These are phyloP conservation scores for Sylvia atricapilla DNA, from an alignment of 2,113 vertebrate genomes.

Conservation along the genomic window DNA sequence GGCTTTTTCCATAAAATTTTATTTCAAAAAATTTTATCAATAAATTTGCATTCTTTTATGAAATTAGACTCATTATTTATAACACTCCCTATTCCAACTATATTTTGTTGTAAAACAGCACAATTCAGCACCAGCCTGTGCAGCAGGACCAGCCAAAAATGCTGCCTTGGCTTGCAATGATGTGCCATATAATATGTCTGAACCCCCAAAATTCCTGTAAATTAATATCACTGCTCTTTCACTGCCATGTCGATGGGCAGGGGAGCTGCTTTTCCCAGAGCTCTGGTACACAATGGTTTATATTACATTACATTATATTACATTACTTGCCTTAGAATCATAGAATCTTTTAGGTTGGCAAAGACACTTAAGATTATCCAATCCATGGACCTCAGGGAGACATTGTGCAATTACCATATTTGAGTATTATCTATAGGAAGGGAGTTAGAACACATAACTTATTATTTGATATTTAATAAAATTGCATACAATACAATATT, in stretches of 20 bases:
- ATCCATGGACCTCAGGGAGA: not conserved
- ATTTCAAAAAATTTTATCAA: no score
- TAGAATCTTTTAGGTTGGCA: not conserved
- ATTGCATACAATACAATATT: not conserved
- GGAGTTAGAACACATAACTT: not conserved
- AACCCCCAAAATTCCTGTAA: not conserved
- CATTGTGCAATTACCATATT: not conserved
- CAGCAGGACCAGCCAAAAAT: not conserved
- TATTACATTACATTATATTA: not conserved
- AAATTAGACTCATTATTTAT: no score
- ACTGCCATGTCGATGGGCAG: rapidly evolving
- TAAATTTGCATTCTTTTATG: no score
- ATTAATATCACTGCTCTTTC: not conserved
- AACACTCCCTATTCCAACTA: not conserved
- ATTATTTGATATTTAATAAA: not conserved
- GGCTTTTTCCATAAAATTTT: no score
- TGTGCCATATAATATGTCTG: not conserved
- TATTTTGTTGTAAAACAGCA: not conserved
- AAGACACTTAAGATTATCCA: not conserved
- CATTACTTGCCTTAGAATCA: not conserved
- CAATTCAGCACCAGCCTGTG: not conserved
- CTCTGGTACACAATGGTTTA: not conserved
- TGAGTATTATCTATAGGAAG: not conserved
- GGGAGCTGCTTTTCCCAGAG: not conserved
- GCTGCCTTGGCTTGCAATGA: not conserved